Evolutionary conservation across 2,113 vertebrate species (phyloP).

Genomic region (Daboia siamensis): DNA sequence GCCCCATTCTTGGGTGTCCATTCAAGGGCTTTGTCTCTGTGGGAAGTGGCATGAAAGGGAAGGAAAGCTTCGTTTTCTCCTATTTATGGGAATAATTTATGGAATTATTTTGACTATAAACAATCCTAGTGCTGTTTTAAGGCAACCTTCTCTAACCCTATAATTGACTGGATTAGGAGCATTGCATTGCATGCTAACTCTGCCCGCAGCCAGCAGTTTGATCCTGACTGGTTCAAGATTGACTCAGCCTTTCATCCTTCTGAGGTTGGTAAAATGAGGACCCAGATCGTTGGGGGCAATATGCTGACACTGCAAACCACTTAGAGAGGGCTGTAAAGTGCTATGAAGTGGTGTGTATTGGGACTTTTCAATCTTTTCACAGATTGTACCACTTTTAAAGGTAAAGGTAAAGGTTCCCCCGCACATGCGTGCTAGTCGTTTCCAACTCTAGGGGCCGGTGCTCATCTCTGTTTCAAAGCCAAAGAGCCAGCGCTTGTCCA

Average conservation of each 20-base stretch:
- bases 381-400: too few relatives aligned
- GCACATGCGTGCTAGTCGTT: too few relatives aligned
- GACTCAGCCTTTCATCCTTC: background rate
- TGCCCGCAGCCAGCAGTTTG: background rate
- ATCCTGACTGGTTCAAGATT: background rate
- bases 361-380: too few relatives aligned
- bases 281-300: background rate
- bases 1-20: background rate
- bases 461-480: too few relatives aligned
- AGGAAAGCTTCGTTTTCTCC: background rate
- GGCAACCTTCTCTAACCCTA: background rate
- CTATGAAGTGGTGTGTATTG: too few relatives aligned
- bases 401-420: too few relatives aligned
- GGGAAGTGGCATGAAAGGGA: background rate
- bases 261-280: background rate
- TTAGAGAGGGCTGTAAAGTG: background rate
- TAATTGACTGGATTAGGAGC: background rate
- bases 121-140: background rate
- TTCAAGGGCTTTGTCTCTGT: background rate
- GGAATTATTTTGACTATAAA: background rate
- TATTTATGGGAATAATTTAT: background rate
- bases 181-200: background rate
- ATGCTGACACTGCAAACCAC: background rate
- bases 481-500: too few relatives aligned
- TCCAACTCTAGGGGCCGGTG: too few relatives aligned